Percentiles rank a stretch among this genome's conserved stretches.
phyloP scores from a whole-genome alignment of 2,888 invertebrate genomes.

The Oeneis ivallda region DNA sequence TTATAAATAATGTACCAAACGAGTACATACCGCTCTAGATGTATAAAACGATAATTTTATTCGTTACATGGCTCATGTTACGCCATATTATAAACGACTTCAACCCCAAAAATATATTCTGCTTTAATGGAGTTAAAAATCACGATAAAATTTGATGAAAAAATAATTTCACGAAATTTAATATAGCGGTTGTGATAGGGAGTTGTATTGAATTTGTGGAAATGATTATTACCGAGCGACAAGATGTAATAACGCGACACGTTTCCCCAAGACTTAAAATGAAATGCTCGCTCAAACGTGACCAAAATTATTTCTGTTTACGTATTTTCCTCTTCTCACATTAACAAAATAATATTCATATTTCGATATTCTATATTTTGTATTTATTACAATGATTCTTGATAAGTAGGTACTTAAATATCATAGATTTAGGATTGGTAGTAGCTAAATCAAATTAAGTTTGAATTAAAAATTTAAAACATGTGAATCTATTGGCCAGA shows the following conservation, averaged over 20 bases:
- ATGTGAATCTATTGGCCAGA: too few relatives aligned
- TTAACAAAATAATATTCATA: neutral
- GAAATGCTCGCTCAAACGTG: conserved; percentile 13
- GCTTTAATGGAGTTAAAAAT: neutral
- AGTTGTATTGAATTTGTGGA: conserved; percentile 10
- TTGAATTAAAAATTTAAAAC: too few relatives aligned
- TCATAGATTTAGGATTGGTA: too few relatives aligned
- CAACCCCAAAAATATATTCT: neutral
- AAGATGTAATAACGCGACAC: conserved; percentile 6
- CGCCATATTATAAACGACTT: too few relatives aligned
- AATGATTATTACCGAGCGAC: conserved; percentile 5
- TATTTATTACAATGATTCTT: too few relatives aligned
- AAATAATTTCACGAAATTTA: conserved; percentile 4
- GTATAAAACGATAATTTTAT: too few relatives aligned
- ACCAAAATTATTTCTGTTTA: conserved; percentile 7
- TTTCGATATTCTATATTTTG: neutral
- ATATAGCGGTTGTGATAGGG: neutral
- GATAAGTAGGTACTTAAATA: too few relatives aligned
- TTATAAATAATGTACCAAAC: too few relatives aligned
- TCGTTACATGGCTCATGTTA: too few relatives aligned
- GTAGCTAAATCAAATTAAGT: too few relatives aligned
- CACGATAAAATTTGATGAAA: neutral
- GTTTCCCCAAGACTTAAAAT: conserved; percentile 13
- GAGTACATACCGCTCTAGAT: too few relatives aligned
- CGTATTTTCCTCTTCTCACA: conserved; percentile 4